A percentile compares a stretch with the other conserved stretches of the same genome.
Conservation (phyloP, 2,797 vertebrate genomes). For the Myiotriccus ornatus region DNA sequence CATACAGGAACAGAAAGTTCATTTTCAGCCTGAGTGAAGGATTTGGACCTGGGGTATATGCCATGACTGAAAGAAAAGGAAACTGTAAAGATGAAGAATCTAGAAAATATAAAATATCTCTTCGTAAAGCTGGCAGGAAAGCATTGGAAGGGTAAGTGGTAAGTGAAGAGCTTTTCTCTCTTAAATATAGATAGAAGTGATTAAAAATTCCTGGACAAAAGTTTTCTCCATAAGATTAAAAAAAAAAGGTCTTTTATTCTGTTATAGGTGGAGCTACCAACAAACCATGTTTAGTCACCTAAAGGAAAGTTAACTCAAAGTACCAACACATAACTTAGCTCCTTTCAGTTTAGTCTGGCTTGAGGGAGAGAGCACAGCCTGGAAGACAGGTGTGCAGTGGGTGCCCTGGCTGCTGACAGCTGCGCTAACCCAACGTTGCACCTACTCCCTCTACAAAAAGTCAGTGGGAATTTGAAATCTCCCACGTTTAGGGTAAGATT, state of each 20-base stretch:
- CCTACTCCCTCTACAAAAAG: background rate
- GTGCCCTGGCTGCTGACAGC: background rate
- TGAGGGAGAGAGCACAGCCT: background rate
- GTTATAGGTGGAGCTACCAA: background rate
- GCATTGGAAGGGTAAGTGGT: background rate
- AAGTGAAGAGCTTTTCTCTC: background rate
- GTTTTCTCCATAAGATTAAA: background rate
- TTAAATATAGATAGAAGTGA: background rate
- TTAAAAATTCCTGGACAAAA: background rate
- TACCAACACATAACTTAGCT: background rate
- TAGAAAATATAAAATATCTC: background rate
- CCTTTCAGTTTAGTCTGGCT: background rate
- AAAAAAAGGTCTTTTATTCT: background rate
- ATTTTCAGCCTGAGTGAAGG: background rate
- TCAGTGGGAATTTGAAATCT: background rate
- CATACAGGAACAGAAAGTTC: background rate
- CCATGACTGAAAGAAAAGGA: background rate
- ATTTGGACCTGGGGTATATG: background rate
- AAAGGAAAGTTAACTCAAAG: background rate
- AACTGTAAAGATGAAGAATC: background rate
- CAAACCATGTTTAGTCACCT: background rate
- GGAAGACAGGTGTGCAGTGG: background rate
- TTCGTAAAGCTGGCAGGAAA: background rate
- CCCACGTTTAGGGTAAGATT: background rate
- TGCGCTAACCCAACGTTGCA: background rate